These are phyloP conservation scores for Andrena haemorrhoa DNA, from an alignment of 2,888 invertebrate genomes.

Conservation along the genomic window DNA sequence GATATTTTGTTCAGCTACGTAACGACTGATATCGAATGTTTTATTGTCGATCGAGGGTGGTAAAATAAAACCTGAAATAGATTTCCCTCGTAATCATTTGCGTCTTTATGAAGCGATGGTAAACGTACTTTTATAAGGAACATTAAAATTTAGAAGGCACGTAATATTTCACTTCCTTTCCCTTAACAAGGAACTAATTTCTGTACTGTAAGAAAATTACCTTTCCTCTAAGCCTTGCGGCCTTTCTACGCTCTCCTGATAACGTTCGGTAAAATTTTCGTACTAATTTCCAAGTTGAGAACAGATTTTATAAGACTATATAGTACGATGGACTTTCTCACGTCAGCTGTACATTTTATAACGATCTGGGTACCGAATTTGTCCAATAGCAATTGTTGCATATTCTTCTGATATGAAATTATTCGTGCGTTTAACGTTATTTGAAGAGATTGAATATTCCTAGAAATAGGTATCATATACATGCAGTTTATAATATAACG, in stretches of 20 bases:
- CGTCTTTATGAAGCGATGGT: not conserved
- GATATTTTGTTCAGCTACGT: slow-evolving; percentile 9
- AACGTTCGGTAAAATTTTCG: slow-evolving; percentile 15
- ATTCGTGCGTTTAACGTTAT: slow-evolving; percentile 12
- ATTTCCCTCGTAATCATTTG: slow-evolving; percentile 6
- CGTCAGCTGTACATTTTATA: not conserved
- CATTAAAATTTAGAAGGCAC: slow-evolving; percentile 77
- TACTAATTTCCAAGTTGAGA: not conserved
- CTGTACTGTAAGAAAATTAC: slow-evolving; percentile 27
- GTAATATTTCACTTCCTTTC: slow-evolving; percentile 62
- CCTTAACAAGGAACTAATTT: slow-evolving; percentile 69
- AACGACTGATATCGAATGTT: slow-evolving; percentile 20
- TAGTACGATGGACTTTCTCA: not conserved
- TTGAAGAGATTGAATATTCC: slow-evolving; percentile 2
- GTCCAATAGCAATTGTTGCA: not conserved
- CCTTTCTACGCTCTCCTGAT: not conserved
- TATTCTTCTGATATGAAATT: slow-evolving; percentile 24
- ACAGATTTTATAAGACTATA: slow-evolving; percentile 5
- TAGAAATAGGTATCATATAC: not conserved
- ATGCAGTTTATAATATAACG: slow-evolving; percentile 5
- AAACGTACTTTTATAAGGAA: slow-evolving; percentile 63
- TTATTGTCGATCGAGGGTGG: slow-evolving; percentile 26
- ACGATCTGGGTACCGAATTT: not conserved
- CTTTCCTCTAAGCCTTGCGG: slow-evolving; percentile 5
- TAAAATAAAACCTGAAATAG: slow-evolving; percentile 15